Evolutionary conservation across 2,113 vertebrate species (phyloP).

Genomic region (Elachura formosa): DNA sequence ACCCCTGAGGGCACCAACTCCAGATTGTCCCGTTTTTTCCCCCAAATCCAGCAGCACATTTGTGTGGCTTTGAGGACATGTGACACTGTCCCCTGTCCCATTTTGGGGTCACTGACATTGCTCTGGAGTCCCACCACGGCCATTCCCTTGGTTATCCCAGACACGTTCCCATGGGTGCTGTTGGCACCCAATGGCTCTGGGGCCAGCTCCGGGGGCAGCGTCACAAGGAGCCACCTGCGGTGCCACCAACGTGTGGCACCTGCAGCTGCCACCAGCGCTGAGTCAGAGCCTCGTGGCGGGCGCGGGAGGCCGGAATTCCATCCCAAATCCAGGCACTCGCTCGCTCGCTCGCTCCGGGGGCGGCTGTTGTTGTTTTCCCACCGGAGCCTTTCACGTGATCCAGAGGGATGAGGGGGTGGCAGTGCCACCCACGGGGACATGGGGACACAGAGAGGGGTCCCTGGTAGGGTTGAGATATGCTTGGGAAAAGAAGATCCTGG

Average conservation of each 20-base stretch:
- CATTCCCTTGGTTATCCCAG: too few species aligned
- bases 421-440: neutral
- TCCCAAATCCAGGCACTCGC: neutral
- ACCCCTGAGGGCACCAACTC: neutral
- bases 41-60: neutral
- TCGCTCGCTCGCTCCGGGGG: neutral
- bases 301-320: neutral
- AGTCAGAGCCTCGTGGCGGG: neutral
- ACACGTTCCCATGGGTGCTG: neutral
- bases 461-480: neutral
- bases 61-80: neutral
- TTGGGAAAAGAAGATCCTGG: neutral
- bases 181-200: neutral
- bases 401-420: neutral
- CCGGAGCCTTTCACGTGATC: neutral
- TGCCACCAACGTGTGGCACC: neutral
- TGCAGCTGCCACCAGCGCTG: neutral
- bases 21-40: neutral
- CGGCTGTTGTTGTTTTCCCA: neutral
- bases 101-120: too few species aligned
- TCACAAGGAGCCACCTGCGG: neutral
- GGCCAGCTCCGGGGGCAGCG: too few species aligned
- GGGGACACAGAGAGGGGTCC: neutral
- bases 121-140: neutral
- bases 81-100: neutral